Conservation (phyloP, 2,113 vertebrate species). For the Catagonus wagneri region DNA sequence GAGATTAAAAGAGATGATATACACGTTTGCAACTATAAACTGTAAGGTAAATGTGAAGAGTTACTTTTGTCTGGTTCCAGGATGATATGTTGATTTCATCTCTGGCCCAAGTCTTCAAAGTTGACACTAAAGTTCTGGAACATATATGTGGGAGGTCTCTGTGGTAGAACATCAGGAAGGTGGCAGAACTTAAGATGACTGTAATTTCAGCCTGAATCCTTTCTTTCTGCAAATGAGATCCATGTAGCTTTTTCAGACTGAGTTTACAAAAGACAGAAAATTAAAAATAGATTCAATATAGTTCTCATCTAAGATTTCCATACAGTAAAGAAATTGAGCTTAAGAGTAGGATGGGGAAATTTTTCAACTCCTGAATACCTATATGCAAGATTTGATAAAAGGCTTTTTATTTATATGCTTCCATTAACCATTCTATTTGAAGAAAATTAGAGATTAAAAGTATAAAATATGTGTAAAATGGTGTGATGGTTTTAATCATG, state of each 20-base stretch:
- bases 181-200: not conserved
- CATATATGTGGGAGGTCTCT: not conserved
- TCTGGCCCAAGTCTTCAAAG: not conserved
- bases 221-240: not conserved
- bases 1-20: not conserved
- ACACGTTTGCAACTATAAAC: not conserved
- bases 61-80: not conserved
- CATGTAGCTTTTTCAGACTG: not conserved
- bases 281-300: not conserved
- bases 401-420: conserved; percentile 4
- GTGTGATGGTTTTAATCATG: not conserved
- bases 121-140: not conserved
- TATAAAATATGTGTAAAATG: not conserved
- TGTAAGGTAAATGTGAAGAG: not conserved
- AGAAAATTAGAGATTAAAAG: not conserved
- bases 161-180: not conserved
- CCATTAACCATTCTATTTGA: not conserved
- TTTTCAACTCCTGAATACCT: not conserved
- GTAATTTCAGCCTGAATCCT: not conserved
- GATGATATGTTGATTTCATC: not conserved
- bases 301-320: not conserved
- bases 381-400: not conserved
- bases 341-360: not conserved
- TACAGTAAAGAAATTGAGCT: not conserved
- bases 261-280: not conserved